These are phyloP conservation scores for Trematomus bernacchii DNA, from an alignment of 2,797 vertebrate genomes.

Conservation along the genomic window DNA sequence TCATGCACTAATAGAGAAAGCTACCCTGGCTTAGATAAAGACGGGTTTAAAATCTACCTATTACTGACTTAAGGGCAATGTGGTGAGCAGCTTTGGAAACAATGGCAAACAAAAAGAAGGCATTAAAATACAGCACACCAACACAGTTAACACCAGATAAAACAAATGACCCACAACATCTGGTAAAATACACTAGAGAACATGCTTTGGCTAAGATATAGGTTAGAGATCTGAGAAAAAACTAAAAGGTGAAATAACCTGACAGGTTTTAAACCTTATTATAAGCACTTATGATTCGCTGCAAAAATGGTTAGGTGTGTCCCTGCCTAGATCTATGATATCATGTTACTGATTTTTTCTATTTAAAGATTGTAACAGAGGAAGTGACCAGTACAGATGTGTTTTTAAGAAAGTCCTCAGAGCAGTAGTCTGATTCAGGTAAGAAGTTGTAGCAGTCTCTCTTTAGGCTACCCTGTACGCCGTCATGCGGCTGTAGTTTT, in stretches of 20 bases:
- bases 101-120: slow-evolving; percentile 69
- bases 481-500: slow-evolving; percentile 93
- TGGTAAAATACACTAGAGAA: slow-evolving; percentile 28
- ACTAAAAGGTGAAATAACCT: slow-evolving; percentile 30
- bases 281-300: slow-evolving; percentile 56
- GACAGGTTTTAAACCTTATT: slow-evolving; percentile 10
- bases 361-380: slow-evolving; percentile 16
- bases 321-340: slow-evolving; percentile 16
- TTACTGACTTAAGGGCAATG: slow-evolving; percentile 65
- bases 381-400: slow-evolving; percentile 1
- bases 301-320: slow-evolving; percentile 29
- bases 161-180: slow-evolving; percentile 12
- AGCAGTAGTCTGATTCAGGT: slow-evolving; percentile 25
- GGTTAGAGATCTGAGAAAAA: slow-evolving; percentile 6
- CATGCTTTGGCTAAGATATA: slow-evolving; percentile 43
- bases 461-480: slow-evolving; percentile 90
- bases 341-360: not conserved
- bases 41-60: slow-evolving; percentile 20
- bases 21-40: slow-evolving; percentile 24
- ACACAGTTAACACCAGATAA: slow-evolving; percentile 23
- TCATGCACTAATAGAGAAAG: slow-evolving; percentile 43
- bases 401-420: slow-evolving; percentile 11
- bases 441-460: not conserved
- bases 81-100: slow-evolving; percentile 70
- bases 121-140: slow-evolving; percentile 38